Evolutionary conservation across 2,888 invertebrate genomes (phyloP).

Genomic region (Nemoura dubitans): DNA sequence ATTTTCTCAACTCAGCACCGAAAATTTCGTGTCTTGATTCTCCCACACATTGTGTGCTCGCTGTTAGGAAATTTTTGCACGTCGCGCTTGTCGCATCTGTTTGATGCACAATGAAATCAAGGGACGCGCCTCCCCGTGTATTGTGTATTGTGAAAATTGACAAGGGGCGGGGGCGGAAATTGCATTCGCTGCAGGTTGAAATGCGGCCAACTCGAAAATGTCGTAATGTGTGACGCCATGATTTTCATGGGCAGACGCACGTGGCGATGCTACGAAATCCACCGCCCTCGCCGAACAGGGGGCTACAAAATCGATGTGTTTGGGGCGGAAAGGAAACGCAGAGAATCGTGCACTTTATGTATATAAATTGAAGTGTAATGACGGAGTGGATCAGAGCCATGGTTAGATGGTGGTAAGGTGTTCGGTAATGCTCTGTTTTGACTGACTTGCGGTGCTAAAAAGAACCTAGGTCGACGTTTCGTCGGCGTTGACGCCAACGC

Average conservation of each 20-base stretch:
- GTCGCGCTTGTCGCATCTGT: not conserved
- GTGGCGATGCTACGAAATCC: conserved; percentile 16
- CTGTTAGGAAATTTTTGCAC: not conserved
- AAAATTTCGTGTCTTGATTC: too few species aligned
- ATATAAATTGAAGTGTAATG: not conserved
- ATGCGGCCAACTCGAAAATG: conserved; percentile 17
- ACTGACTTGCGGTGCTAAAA: too few species aligned
- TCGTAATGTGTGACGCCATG: conserved; percentile 31
- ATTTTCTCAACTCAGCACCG: too few species aligned
- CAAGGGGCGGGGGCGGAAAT: conserved; percentile 2
- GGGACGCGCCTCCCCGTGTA: not conserved
- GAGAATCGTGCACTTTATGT: too few species aligned
- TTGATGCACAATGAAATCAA: conserved; percentile 25
- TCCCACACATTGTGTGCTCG: too few species aligned
- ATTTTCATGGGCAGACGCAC: conserved; percentile 25
- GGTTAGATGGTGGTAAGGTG: too few species aligned
- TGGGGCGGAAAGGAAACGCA: too few species aligned
- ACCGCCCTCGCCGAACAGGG: not conserved
- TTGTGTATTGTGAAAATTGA: conserved; percentile 31
- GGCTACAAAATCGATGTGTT: not conserved
- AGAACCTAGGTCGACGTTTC: too few species aligned
- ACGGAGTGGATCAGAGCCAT: too few species aligned
- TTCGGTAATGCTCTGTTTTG: too few species aligned
- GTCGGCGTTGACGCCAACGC: too few species aligned
- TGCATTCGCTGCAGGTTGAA: conserved; percentile 23